Evolutionary conservation across 2,113 vertebrate genomes (phyloP), one percentile per base, ranked within the genome.

Genomic region (Todiramphus chloris): DNA sequence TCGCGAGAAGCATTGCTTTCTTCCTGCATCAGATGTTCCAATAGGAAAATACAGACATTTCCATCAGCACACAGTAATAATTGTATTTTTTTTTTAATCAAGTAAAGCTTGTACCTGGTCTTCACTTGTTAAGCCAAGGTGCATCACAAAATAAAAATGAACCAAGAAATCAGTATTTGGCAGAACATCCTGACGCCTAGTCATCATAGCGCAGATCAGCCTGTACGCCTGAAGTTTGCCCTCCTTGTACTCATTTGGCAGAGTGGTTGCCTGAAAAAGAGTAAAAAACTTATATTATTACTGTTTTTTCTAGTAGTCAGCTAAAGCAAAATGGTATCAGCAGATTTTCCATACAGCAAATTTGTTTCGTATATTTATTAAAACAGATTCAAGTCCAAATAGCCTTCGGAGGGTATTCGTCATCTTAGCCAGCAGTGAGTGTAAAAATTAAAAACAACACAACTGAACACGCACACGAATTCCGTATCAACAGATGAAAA

Each of bases 141-240:
- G 99, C 98, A 99, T 99, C 87, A 99, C 98, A 30, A 99, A 98
- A 97, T 99, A 99, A 90, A 99, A 99, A 95, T 99, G 99, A 60
- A 99, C 98, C 89, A 99, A 97, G 96, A 99, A 99, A 97, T 99
- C 99, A 0, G 98, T 98, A 97, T 99, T 99, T 82, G 99, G 99
- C 85, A 99, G 98, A 53, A 99, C 98, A 66, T 99, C 99, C 96
- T 99, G 99, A 60, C 99, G 99, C 83, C 99, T 98, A 72, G 99
- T 99, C 99, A 99, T 99, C 99, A 99, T 99, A 95, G 99, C 98
- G 35, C 99, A 99, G 97, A 99, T 99, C 70, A 99, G 97, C 93
- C 98, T 98, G 97, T 99, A 99, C 1, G 99, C 99, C 91, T 99
- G 99, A 31, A 99, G 98, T 69, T 99, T 99, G 39, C 99, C 99